Evolutionary conservation across 2,888 invertebrate species (phyloP).

Genomic region (Atherix ibis): DNA sequence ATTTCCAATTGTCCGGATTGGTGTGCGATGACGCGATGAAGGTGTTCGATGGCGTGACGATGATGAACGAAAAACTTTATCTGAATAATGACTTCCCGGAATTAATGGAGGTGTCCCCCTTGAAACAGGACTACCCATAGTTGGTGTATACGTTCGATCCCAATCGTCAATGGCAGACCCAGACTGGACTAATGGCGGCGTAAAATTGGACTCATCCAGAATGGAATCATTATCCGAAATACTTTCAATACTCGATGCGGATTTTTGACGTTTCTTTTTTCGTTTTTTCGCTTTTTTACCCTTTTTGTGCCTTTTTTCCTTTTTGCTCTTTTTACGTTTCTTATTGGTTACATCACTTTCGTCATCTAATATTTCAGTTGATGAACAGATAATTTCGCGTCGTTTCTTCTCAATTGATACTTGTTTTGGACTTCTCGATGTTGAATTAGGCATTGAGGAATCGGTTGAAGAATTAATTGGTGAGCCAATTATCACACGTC

Average conservation of each 20-base stretch:
- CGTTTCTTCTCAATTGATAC: conserved; percentile 7
- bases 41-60: conserved; percentile 15
- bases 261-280: conserved; percentile 47
- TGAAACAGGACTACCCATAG: conserved; percentile 26
- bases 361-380: conserved; percentile 15
- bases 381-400: conserved; percentile 18
- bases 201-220: conserved; percentile 25
- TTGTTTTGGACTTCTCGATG: conserved; percentile 6
- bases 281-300: conserved; percentile 57
- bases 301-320: conserved; percentile 49
- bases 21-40: conserved; percentile 13
- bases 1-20: conserved; percentile 5
- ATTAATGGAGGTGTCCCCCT: conserved; percentile 28
- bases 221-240: conserved; percentile 39
- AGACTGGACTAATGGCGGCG: conserved; percentile 22
- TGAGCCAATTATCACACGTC: conserved; percentile 22
- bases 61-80: conserved; percentile 3
- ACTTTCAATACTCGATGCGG: conserved; percentile 51
- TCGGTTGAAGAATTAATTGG: conserved; percentile 19
- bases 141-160: conserved; percentile 15
- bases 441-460: conserved; percentile 11
- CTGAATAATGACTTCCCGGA: conserved; percentile 13
- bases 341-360: conserved; percentile 40
- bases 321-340: conserved; percentile 32
- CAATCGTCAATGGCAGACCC: conserved; percentile 7